Base-by-base conservation (phyloP, 2,797 vertebrate genomes). In the Lycodopsis pacificus region DNA sequence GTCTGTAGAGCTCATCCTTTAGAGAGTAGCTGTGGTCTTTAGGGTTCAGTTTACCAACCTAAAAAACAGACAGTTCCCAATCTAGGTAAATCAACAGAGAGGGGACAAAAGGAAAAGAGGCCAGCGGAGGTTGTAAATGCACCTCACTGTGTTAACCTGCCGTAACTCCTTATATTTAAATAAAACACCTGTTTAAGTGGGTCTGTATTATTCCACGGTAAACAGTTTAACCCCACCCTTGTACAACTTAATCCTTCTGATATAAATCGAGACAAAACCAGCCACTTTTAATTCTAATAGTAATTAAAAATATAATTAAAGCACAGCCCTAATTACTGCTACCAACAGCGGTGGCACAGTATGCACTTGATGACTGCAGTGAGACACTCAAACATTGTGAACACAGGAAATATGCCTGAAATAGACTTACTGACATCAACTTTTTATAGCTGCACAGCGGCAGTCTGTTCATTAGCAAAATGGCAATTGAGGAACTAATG, bases 11-110 rank as follows among this genome's bases (percentile, higher is more conserved):
- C 19, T 95, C 95, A 73, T 96, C 95, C 83, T 94, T 96, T 72
- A 95, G 78, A 64, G 87, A 89, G 84, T 90, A 95, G 87, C 95
- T 95, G 79, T 94, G 91, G 84, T 95, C 95, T 87, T 94, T 92
- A 27, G 87, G 80, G 81, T 94, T 96, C 67, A 93, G 86, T 81
- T 95, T 95, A 13, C 89, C 88, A 30, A 95, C 94, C 96, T 96
- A 83, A 61, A 88, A 91, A 79, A 79, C 12, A 32, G 27, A 80
- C 53, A 59, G 12, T 30, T 58, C 51, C 27, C 64, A 65, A 19
- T 71, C 53, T 84, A 59, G 72, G 53, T 68, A 67, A 73, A 66
- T 63, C 42, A 36, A 44, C 59, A 71, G 13, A 58, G 63, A 56
- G 14, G 42, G 27, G 20, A 75, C 44, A 71, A 56, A 27, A 65